Base-by-base conservation (phyloP, 2,888 invertebrate species). In the Sarcophaga carnaria region DNA sequence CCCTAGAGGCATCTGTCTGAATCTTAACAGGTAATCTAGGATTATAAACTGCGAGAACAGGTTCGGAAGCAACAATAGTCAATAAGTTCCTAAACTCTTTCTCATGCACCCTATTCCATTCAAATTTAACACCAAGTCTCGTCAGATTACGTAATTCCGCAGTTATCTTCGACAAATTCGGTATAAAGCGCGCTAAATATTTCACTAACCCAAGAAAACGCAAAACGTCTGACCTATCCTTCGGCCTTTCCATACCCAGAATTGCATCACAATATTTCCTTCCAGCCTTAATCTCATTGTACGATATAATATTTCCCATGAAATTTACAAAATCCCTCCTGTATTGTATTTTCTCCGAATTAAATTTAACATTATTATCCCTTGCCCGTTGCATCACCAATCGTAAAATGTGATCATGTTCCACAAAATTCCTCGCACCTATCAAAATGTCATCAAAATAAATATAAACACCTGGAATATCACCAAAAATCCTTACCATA, bases 1-100 rank as follows among this genome's bases (percentile, higher is more conserved):
- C 79, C 67, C 84, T 88, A 0, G 88, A 89, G n/a, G n/a, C n/a
- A n/a, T n/a, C n/a, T n/a, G n/a, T 82, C 54, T 86, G 87, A 54
- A 88, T 80, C 17, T 45, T n/a, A 20, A 85, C 66, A 17, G 86
- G 22, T 69, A 81, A 54, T 3, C 67, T 64, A 17, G 74, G 62
- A 54, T 85, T 69, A 88, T 76, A 88, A 11, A 69, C n/a, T 20
- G 64, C 37, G 12, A 89, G 64, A 47, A 84, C 69, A 2, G 87
- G 86, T 27, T 27, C 27, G 5, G 54, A 88, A 27, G 8, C 84
- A 66, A 47, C 85, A 66, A 72, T 83, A 79, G 22, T 27, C 27
- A 27, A 27, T 27, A 27, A 27, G 4, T 27, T 27, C 27, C 27
- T 27, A 27, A 27, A 27, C 27, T 87, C 86, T 22, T 63, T 76